Base-by-base conservation (phyloP, 1,140 invertebrate genomes). In the Orchestia grillus region DNA sequence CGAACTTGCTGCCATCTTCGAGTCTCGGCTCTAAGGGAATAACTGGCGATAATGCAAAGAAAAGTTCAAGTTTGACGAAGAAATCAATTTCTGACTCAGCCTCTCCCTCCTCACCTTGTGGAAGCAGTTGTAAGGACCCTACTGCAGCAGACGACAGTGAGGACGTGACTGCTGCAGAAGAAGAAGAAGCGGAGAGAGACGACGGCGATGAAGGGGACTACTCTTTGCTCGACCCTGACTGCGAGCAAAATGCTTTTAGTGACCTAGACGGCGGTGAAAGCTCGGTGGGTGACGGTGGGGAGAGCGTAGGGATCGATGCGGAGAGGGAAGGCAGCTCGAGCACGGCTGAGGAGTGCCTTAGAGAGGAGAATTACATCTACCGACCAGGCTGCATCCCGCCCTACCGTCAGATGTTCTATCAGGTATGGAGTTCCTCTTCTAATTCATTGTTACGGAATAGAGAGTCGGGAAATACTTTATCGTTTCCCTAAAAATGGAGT, bases 381-480 rank as follows among this genome's bases (percentile, higher is more conserved):
- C 97, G 98, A n/a, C 98, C 98, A 0, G 98, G 98, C 4, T 97
- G 97, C 53, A 97, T 98, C 95, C 98, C 98, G 1, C 98, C 98
- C 0, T 98, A 98, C 42, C 97, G 98, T 90, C 98, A 99, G 97
- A 98, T 98, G 98, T 98, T 98, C 97, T 98, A 98, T 97, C 98
- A 98, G 98, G 98, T 98, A 97, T 41, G 95, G 47, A 45, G 95
- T 96, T 88, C 90, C 16, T 57, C 95, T 47, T 77, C 42, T 57
- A 90, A 16, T 41, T 1, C 4, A 3, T 53, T 53, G 41, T 44
- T 42, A 90, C 42, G 4, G 36, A 87, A n/a, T n/a, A 41, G 41
- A 90, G 62, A 23, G 62, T 77, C 28, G 1, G 47, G 6, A 53
- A 8, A 53, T 19, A 8, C 19, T 53, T 19, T 19, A 8, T 53